Evolutionary conservation across 2,888 invertebrate species (phyloP).

Genomic region (Sesia apiformis): DNA sequence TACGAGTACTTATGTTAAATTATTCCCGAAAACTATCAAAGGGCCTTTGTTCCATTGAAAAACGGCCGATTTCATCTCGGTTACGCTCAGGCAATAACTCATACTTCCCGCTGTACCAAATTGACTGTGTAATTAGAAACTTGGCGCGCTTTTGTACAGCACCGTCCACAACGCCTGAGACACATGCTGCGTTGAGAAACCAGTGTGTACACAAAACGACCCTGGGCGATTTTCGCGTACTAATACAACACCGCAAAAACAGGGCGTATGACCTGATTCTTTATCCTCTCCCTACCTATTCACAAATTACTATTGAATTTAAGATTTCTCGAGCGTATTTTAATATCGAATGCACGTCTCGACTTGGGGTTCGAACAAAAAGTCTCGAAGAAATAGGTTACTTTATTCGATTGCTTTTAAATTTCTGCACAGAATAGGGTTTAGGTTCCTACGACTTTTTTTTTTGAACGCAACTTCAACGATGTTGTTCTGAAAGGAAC

Average conservation of each 20-base stretch:
- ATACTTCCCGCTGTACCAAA: slow-evolving; percentile 63
- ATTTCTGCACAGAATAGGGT: slow-evolving; percentile 52
- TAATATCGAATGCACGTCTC: slow-evolving; percentile 60
- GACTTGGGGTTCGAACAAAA: slow-evolving; percentile 40
- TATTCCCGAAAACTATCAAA: slow-evolving; percentile 26
- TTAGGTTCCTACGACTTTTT: slow-evolving; percentile 32
- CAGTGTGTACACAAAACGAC: slow-evolving; percentile 62
- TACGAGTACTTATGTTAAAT: slow-evolving; percentile 46
- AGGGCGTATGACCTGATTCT: slow-evolving; percentile 50
- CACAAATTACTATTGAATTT: slow-evolving; percentile 71
- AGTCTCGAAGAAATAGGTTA: slow-evolving; percentile 23
- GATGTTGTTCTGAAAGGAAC: slow-evolving; percentile 43
- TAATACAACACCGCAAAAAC: slow-evolving; percentile 70
- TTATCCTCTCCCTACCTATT: slow-evolving; percentile 59
- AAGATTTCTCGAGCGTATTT: slow-evolving; percentile 65
- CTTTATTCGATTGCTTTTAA: slow-evolving; percentile 21
- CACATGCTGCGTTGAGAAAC: slow-evolving; percentile 63
- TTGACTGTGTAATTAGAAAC: slow-evolving; percentile 71
- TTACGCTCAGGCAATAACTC: slow-evolving; percentile 60
- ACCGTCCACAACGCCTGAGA: slow-evolving; percentile 25
- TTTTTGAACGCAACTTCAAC: slow-evolving; percentile 35
- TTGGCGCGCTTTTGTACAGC: slow-evolving; percentile 35
- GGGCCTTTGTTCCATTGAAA: slow-evolving; percentile 44
- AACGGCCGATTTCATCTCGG: slow-evolving; percentile 61
- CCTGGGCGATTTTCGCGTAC: slow-evolving; percentile 60